Evolutionary conservation across 2,797 vertebrate genomes (phyloP), one percentile per base, ranked within the genome.

Genomic region (Orestias chungarensis): DNA sequence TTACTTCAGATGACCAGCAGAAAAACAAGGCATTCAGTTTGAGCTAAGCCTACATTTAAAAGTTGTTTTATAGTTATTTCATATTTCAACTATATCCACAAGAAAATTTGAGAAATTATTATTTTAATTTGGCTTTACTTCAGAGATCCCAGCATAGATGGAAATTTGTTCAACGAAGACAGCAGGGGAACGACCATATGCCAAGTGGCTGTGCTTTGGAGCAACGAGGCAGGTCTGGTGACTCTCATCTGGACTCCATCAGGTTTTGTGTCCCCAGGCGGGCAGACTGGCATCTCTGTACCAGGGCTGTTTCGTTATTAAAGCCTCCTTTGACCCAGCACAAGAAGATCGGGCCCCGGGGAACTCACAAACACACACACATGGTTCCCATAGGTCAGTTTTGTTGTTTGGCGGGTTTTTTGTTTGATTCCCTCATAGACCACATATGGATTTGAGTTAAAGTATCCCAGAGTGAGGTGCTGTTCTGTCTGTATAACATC

Each of bases 171-270:
- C 7, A 31, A 66, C 66, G 66, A 73, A 55, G 73, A 68, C 64
- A 64, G 43, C 66, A 14, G 59, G 0, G 57, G 50, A 64, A 59
- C 0, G 17, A 73, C 68, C 3, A 0, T 67, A 64, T 74, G 71
- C 70, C 76, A 29, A 79, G 66, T 18, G 70, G 79, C 70, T 80
- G 79, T 47, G 64, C 44, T 79, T 80, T 80, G 74, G 65, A 86
- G 71, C 23, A 70, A 80, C 43, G 72, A 64, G 88, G 84, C 84
- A 83, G 73, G 84, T 86, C 76, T 87, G 83, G 88, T 91, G 91
- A 74, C 90, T 88, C 79, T 91, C 93, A 93, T 93, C 92, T 93
- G 92, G 93, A 90, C 86, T 81, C 88, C 87, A 91, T 93, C 90
- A 91, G 82, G 74, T 59, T 86, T 77, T 54, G 80, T 82, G 84